These are phyloP conservation scores for Neodiprion fabricii DNA, from an alignment of 1,140 invertebrate genomes.

Conservation along the genomic window DNA sequence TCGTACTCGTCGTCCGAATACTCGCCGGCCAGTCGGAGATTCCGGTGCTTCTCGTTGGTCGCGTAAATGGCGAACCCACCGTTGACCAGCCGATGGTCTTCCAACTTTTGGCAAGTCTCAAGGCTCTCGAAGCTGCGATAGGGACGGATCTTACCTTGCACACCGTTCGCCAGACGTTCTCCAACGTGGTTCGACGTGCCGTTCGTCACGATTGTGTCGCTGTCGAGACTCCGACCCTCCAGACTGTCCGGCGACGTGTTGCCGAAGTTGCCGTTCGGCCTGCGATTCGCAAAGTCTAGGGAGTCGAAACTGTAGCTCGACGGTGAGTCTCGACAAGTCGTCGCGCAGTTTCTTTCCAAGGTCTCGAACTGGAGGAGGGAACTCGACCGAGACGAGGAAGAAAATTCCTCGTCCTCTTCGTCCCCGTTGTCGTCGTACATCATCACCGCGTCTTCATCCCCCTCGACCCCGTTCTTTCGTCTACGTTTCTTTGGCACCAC, in stretches of 20 bases:
- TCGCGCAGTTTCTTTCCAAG: constrained; percentile 73
- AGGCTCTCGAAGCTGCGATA: constrained; percentile 58
- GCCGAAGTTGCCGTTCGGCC: constrained; percentile 47
- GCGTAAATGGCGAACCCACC: constrained; percentile 43
- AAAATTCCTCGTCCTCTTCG: constrained; percentile 29
- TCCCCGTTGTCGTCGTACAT: constrained; percentile 33
- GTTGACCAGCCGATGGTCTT: constrained; percentile 33
- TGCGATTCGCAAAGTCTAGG: constrained; percentile 57
- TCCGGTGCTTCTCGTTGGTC: constrained; percentile 39
- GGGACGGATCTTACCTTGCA: constrained; percentile 44
- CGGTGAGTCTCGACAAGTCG: constrained; percentile 53
- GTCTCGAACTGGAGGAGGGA: constrained; percentile 83
- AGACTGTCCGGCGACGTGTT: constrained; percentile 65
- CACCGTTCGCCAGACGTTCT: constrained; percentile 38
- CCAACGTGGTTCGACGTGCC: constrained; percentile 41
- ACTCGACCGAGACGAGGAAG: constrained; percentile 68
- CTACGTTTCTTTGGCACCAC: constrained; percentile 81
- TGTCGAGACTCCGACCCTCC: constrained; percentile 46
- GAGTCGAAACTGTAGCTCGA: constrained; percentile 66
- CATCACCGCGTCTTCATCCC: constrained; percentile 48
- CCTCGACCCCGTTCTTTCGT: constrained; percentile 61
- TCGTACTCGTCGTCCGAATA: constrained; percentile 34
- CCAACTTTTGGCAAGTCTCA: constrained; percentile 45
- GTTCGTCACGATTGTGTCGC: constrained; percentile 33
- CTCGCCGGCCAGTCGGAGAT: constrained; percentile 28